Base-by-base conservation (phyloP, 30 jellyfish, hydroid and myxozoan species). In the Nemopilema nomurai region DNA sequence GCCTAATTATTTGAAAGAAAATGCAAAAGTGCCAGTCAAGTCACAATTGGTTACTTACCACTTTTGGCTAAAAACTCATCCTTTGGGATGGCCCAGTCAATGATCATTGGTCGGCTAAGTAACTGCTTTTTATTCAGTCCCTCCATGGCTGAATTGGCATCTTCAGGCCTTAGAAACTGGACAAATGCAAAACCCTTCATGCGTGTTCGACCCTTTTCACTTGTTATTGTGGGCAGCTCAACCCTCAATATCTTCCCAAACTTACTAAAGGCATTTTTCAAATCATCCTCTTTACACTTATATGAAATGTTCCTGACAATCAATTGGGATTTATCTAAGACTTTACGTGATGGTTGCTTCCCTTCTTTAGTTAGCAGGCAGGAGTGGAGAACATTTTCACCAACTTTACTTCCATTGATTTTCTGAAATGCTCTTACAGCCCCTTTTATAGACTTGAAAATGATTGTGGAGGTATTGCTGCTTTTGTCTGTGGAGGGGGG, bases 71-170 rank as follows among this genome's bases (percentile, higher is more conserved):
- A 67, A 67, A 85, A 95, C 51, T 90, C 62, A 19, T 95, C 97
- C 67, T 90, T 90, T 16, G 89, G 89, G 29, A 95, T 94, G 0
- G 99, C 99, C 99, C 97, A 90, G 69, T 95, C 99, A 65, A 95
- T 86, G 23, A 95, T 76, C 62, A 95, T 96, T n/a, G 97, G 89
- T 65, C 99, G 75, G 30, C 97, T 97, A 20, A 71, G 81, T 31
- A 95, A 32, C 27, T 66, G 80, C 29, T 50, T 82, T 75, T 87
- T 78, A 88, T 95, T 95, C 86, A 95, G 57, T 21, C 53, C 90
- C 16, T 87, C 89, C 71, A 95, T 21, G 1, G 99, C 99, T 0
- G 86, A 28, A 67, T 86, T 82, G 23, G 97, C 98, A 24, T 84
- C 87, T 27, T 67, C 79, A 18, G 33, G 82, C 26, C 69, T 86